A percentile compares a stretch with the other conserved stretches of the same genome.
Evolutionary conservation across 1,140 invertebrate genomes (phyloP).

Genomic region (Steinernema feltiae): DNA sequence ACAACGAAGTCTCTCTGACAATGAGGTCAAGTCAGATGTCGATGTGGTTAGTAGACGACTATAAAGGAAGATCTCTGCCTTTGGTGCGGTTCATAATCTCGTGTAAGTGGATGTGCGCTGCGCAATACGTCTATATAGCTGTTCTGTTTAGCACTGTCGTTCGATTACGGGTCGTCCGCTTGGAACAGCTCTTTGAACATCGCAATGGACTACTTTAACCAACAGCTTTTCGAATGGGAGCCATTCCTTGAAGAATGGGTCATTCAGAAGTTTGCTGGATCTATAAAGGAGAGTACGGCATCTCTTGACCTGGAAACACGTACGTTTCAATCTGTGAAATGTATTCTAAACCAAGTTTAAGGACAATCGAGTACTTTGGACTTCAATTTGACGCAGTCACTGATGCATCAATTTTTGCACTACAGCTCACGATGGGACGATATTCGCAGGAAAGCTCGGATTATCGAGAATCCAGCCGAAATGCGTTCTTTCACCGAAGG

Average conservation of each 20-base stretch:
- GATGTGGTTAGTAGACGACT: constrained; percentile 92
- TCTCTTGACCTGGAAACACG: constrained; percentile 31
- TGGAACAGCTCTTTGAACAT: constrained; percentile 65
- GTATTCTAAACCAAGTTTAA: constrained; percentile 27
- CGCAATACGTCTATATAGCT: constrained; percentile 60
- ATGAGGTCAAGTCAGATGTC: constrained; percentile 64
- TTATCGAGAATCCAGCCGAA: too few relatives aligned
- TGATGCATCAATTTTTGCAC: constrained; percentile 46
- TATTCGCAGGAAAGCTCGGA: not conserved
- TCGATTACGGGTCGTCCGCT: not conserved
- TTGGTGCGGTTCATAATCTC: constrained; percentile 75
- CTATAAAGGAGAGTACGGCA: constrained; percentile 36
- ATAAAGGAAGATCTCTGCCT: constrained; percentile 87
- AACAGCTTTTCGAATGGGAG: constrained; percentile 88
- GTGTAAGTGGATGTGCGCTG: constrained; percentile 48
- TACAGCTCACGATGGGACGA: constrained; percentile 22
- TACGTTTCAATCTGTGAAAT: constrained; percentile 25
- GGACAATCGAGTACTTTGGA: constrained; percentile 38
- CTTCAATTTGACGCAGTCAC: constrained; percentile 49
- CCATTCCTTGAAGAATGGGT: constrained; percentile 86
- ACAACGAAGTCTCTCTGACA: constrained; percentile 23
- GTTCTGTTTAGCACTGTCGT: not conserved
- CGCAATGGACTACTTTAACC: constrained; percentile 83
- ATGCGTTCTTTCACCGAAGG: too few relatives aligned
- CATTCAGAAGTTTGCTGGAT: constrained; percentile 58